Percentiles rank a stretch among this genome's conserved stretches.
Conservation (phyloP, 2,797 vertebrate species). For the Coranthus polyacanthus region DNA sequence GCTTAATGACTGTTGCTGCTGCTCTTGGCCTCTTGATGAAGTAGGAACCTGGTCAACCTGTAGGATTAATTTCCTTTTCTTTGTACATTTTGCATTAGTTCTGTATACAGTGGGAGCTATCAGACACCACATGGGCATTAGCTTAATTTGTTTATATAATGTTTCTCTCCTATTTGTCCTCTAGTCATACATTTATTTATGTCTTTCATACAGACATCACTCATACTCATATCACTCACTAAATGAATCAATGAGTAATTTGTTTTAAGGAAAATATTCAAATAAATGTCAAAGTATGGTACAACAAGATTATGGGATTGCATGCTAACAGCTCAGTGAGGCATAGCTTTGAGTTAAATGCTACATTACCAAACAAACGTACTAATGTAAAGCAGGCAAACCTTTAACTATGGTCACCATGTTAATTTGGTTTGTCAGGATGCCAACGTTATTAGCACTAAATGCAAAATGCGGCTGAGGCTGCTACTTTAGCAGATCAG, state of each 20-base stretch:
- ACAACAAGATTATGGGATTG: no score
- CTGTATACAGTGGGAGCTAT: constrained; percentile 25
- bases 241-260: background rate
- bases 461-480: no score
- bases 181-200: constrained; percentile 43
- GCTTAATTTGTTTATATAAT: constrained; percentile 70
- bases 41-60: constrained; percentile 69
- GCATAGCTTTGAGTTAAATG: no score
- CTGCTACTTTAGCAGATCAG: no score
- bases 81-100: constrained; percentile 28
- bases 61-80: constrained; percentile 53
- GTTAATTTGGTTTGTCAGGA: no score
- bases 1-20: constrained; percentile 77
- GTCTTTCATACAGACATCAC: constrained; percentile 23
- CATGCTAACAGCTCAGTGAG: no score
- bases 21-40: constrained; percentile 68
- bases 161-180: constrained; percentile 36
- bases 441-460: no score
- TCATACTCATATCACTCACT: no score
- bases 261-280: background rate
- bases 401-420: no score
- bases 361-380: no score
- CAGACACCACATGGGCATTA: constrained; percentile 53
- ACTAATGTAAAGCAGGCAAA: no score
- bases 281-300: no score